Evolutionary conservation across 2,888 invertebrate species (phyloP), one percentile per base, ranked within the genome.

Genomic region (Dryobota labecula): DNA sequence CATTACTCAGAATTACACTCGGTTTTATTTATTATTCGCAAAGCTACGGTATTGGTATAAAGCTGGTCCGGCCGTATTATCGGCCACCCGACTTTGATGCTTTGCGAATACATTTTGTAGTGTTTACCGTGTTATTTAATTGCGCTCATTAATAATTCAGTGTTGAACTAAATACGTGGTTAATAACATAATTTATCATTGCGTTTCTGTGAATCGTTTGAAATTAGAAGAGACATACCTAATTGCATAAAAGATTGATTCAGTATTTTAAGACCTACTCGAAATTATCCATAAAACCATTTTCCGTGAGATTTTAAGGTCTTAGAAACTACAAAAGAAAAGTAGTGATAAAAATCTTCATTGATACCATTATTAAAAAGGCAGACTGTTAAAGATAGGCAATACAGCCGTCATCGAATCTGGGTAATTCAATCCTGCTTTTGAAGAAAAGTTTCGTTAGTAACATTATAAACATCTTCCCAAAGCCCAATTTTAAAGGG

Each of bases 1-100:
- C 83, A 83, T 80, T 80, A 74, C 69, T 80, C 68, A 69, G 83
- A 63, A 79, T 79, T 57, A 79, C 64, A 78, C 58, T 15, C 53
- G 24, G 62, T 41, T 79, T 68, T 80, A 79, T 80, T 79, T 69
- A 80, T 79, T 74, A 79, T 79, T 79, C 58, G 68, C 57, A 68
- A 72, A 78, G 79, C 68, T 67, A 64, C 30, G 51, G 41, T 68
- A 73, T 65, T 65, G 38, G 67, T 36, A 68, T 82, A 69, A 83
- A 68, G 45, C 62, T 11, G 49, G 38, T 15, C 75, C 41, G 41
- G n/a, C 33, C 57, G 27, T 67, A 64, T 57, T 67, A 77, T 56
- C 43, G 51, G 63, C 41, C 20, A 47, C 15, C 60, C 36, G 33
- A 53, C 63, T 78, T 72, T 78, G 54, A 56, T 67, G 38, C 27